Base-by-base conservation (phyloP, 2,888 invertebrate genomes). In the Eilema depressum region DNA sequence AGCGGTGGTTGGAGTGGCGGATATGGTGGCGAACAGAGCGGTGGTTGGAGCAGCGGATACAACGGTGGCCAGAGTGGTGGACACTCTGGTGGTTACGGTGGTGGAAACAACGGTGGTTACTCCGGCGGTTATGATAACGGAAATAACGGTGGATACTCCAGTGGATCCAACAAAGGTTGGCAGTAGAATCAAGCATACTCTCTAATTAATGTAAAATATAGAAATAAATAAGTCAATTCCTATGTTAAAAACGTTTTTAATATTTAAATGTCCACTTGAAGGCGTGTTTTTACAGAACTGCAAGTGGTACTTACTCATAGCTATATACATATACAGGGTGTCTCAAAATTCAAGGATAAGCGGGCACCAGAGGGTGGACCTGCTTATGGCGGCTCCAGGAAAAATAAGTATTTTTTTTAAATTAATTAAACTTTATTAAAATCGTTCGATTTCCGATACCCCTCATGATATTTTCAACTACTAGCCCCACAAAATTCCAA, bases 111-210 rank as follows among this genome's bases (percentile, higher is more conserved):
- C 37, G n/a, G n/a, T n/a, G n/a, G n/a, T n/a, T 33, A 33, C 14
- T 20, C 23, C 20, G 11, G 11, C 17, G 41, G 59, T n/a, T 33
- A 33, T 8, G 30, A 8, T 28, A 5, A 5, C 5, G 28, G 28
- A 28, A 28, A 28, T 5, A 28, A 28, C 28, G 65, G 75, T 63
- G 76, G 71, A 63, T 69, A 70, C 66, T 56, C 63, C 7, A 69
- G 75, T 28, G 69, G 67, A 25, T 61, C 64, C 57, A 63, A 56
- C 71, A 67, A 74, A 77, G 69, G 60, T 33, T 63, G 69, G 64
- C 60, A 30, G 53, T 69, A 20, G 47, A 60, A 47, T 60, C 69
- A 26, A 60, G 17, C 26, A 66, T 60, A 63, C 70, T 25, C 70
- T 82, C 63, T 79, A 30, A 28, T 28, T n/a, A 63, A 41, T 37